phyloP scores from a whole-genome alignment of 2,797 vertebrate genomes.

The Carapus acus region DNA sequence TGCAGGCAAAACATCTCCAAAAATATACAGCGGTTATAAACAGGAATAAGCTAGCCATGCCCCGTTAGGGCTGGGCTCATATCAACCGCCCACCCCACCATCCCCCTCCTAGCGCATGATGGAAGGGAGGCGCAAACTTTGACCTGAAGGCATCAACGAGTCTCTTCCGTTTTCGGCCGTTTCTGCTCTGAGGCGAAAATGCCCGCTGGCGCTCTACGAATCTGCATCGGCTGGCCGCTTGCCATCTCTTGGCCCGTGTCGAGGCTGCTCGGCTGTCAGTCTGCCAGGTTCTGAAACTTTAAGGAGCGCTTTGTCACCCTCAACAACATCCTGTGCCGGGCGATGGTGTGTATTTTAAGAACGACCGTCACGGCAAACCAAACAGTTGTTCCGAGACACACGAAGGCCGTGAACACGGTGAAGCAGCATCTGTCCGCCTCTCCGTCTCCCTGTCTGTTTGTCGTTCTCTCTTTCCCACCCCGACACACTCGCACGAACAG shows the following conservation, averaged over 20 bases:
- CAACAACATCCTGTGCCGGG: not conserved
- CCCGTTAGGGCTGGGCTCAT: not conserved
- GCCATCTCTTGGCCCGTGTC: not conserved
- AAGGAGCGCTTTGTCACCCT: slow-evolving; percentile 3
- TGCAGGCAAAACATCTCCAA: slow-evolving; percentile 14
- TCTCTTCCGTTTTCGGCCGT: not conserved
- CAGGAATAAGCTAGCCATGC: slow-evolving; percentile 10
- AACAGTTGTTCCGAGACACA: slow-evolving; percentile 23
- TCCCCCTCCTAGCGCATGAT: not conserved
- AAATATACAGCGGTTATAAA: slow-evolving; percentile 10
- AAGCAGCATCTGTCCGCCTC: too few relatives aligned
- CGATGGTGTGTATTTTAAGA: slow-evolving; percentile 11
- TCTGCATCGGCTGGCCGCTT: not conserved
- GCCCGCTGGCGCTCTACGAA: not conserved
- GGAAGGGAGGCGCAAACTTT: too few relatives aligned
- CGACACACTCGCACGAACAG: slow-evolving; percentile 20
- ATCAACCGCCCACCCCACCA: not conserved
- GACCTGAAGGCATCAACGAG: slow-evolving; percentile 1
- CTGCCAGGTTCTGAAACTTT: slow-evolving; percentile 1
- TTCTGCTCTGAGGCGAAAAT: not conserved
- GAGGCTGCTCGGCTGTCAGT: not conserved
- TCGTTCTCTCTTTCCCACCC: slow-evolving; percentile 14
- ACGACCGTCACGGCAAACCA: slow-evolving; percentile 9
- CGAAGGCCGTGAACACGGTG: slow-evolving; percentile 13
- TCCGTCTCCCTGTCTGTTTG: slow-evolving; percentile 8